Evolutionary conservation across 2,113 vertebrate species (phyloP), one percentile per base, ranked within the genome.

Genomic region (Pogonocichla stellata): DNA sequence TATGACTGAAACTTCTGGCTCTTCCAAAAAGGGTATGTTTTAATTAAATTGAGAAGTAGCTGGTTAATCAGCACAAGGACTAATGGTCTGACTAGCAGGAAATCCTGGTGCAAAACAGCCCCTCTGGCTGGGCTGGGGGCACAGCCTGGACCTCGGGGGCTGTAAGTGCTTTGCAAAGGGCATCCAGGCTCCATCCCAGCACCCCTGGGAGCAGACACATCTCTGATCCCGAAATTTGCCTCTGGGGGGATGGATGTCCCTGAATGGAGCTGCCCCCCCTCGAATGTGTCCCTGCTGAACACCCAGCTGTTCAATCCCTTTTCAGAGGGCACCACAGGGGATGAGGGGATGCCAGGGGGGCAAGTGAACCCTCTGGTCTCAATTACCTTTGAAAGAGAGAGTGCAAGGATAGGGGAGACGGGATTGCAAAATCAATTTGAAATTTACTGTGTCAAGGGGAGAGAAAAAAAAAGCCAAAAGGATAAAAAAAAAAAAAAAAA

Each of bases 11-110:
- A 86, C 69, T 66, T 82, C 94, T 88, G 87, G 47, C 89, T 96
- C 82, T 77, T 88, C 38, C 51, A 60, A 88, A 89, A 71, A 48
- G 24, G 12, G 0, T 54, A 47, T 88, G 80, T 91, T 97, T 93
- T 96, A 97, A 97, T 97, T 96, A 96, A 96, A 94, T 86, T 70
- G 92, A 93, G 83, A 90, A 88, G 71, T 91, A 77, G 91, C 86
- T 81, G 84, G 95, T 95, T 97, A 96, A 96, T 97, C 94, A 96
- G 93, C 80, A 79, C 58, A 36, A 96, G 93, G 84, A 90, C 79
- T 92, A 95, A 95, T 78, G 92, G 86, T 77, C 88, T 97, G 96
- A 95, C 96, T 92, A 97, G 94, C 87, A 92, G 79, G 79, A 95
- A 95, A 83, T 3, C 88, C 57, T 74, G 64, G 51, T 92, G 69